Evolutionary conservation across 2,113 vertebrate species (phyloP).

Genomic region (Labrus mixtus): DNA sequence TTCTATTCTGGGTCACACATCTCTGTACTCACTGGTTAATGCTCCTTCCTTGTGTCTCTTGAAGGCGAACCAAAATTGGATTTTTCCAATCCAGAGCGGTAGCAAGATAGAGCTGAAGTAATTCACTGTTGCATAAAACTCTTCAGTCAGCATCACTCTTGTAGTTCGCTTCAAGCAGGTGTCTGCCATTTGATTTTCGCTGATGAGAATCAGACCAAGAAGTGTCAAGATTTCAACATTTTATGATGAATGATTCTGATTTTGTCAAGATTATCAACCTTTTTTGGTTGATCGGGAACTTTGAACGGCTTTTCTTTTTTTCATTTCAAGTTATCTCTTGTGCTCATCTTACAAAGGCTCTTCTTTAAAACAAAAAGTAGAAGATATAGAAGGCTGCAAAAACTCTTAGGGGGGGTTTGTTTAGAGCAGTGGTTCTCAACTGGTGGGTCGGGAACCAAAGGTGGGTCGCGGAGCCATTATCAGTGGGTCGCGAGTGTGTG

Average conservation of each 20-base stretch:
- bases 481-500: no score
- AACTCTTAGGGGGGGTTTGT: no score
- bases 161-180: not conserved
- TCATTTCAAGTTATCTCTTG: no score
- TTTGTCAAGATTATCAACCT: no score
- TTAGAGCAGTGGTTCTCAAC: no score
- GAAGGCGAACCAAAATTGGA: slow-evolving; percentile 44
- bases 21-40: not conserved
- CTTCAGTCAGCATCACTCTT: slow-evolving; percentile 10
- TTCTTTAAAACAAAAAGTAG: no score
- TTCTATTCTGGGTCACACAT: not conserved
- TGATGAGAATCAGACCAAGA: not conserved
- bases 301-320: not conserved
- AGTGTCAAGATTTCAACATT: not conserved
- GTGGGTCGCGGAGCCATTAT: no score
- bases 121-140: slow-evolving; percentile 17
- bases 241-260: not conserved
- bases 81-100: slow-evolving; percentile 48
- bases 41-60: slow-evolving; percentile 33
- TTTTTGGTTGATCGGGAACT: no score
- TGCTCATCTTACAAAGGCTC: no score
- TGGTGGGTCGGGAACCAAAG: no score
- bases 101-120: slow-evolving; percentile 17
- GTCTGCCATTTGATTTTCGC: not conserved
- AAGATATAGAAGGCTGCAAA: no score